A percentile compares a stretch with the other conserved stretches of the same genome.
phyloP scores from a whole-genome alignment of 1,140 invertebrate species.

The Marisa cornuarietis region DNA sequence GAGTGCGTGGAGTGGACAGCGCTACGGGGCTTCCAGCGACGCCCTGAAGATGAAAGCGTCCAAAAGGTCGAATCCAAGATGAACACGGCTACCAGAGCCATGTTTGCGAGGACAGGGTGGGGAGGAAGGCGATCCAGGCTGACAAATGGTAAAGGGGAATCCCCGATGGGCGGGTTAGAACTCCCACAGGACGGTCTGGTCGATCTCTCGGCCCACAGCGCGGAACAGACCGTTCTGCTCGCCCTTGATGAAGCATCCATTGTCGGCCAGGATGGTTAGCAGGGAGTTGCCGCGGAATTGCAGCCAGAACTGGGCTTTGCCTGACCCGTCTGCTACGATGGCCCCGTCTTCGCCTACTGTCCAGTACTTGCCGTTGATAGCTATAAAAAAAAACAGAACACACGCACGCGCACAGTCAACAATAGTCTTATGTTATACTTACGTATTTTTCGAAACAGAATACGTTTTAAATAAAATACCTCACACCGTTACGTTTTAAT shows the following conservation, averaged over 20 bases:
- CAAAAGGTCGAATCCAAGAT: too few species aligned
- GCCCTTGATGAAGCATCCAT: constrained; percentile 85
- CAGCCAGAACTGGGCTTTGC: constrained; percentile 86
- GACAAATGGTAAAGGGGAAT: too few species aligned
- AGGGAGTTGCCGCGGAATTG: constrained; percentile 91
- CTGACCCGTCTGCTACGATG: constrained; percentile 82
- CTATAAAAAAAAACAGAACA: constrained; percentile 66
- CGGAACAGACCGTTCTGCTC: constrained; percentile 94
- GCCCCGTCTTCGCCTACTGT: constrained; percentile 79
- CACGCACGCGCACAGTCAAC: background rate
- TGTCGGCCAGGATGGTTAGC: constrained; percentile 84
- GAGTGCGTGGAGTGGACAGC: too few species aligned
- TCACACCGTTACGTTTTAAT: background rate
- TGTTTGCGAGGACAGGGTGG: too few species aligned
- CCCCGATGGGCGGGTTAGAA: constrained; percentile 38
- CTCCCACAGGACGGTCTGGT: constrained; percentile 54
- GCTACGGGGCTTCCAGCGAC: too few species aligned
- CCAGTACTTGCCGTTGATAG: constrained; percentile 88
- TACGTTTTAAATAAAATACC: background rate
- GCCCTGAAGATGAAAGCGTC: too few species aligned
- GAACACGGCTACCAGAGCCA: too few species aligned
- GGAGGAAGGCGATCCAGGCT: too few species aligned
- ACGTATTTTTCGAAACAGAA: background rate
- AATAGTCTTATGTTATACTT: background rate
- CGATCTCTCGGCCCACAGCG: constrained; percentile 77